Conservation (phyloP, 1,140 invertebrate genomes). For the Diplogasteroides magnus region DNA sequence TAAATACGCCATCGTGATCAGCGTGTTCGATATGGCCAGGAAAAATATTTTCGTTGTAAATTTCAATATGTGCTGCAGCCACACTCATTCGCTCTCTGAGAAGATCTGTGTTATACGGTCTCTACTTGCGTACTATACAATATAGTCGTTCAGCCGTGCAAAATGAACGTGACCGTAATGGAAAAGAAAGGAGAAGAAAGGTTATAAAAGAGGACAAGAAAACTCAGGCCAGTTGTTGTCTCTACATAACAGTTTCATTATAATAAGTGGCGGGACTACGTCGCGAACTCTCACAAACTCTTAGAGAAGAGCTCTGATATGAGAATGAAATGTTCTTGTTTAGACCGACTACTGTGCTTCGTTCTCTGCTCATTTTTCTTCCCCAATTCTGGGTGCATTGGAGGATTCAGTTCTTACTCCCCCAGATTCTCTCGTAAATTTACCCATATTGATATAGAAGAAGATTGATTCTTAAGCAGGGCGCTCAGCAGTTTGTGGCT, state of each 20-base stretch:
- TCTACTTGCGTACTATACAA: too few relatives aligned
- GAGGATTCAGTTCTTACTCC: slow-evolving; percentile 7
- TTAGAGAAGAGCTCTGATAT: too few relatives aligned
- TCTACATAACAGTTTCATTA: neutral
- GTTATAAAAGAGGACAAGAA: neutral
- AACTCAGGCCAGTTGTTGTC: neutral
- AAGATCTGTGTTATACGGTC: too few relatives aligned
- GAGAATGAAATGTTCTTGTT: too few relatives aligned
- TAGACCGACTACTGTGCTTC: too few relatives aligned
- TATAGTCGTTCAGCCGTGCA: slow-evolving; percentile 33
- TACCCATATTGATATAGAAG: too few relatives aligned
- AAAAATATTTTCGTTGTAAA: too few relatives aligned
- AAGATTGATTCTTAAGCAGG: neutral
- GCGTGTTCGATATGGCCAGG: too few relatives aligned
- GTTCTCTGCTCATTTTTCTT: neutral
- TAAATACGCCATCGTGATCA: too few relatives aligned
- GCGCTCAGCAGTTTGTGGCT: neutral
- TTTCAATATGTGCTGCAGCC: too few relatives aligned
- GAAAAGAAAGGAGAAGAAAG: slow-evolving; percentile 7
- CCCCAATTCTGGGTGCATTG: neutral
- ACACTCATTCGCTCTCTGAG: too few relatives aligned
- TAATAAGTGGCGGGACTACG: neutral
- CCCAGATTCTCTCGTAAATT: neutral
- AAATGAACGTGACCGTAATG: slow-evolving; percentile 29
- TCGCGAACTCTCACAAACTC: neutral